Evolutionary conservation across 2,113 vertebrate species (phyloP).

Genomic region (Excalfactoria chinensis): DNA sequence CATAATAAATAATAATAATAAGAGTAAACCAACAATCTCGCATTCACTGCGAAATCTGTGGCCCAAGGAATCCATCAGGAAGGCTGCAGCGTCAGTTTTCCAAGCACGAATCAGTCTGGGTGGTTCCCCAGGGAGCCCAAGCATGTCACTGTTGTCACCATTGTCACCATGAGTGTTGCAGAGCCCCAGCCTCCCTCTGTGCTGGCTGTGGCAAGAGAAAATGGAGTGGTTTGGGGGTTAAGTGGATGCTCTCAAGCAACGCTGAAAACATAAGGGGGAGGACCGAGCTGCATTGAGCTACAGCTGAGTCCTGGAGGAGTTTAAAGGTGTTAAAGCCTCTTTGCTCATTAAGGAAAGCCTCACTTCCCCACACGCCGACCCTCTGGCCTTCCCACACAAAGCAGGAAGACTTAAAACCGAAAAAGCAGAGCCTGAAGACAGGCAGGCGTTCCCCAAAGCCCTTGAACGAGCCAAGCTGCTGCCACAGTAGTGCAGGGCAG

Average conservation of each 20-base stretch:
- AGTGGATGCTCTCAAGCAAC: rapidly evolving
- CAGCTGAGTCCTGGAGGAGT: background rate
- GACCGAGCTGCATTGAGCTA: background rate
- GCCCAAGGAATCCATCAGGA: background rate
- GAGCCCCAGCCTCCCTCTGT: background rate
- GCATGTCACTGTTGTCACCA: background rate
- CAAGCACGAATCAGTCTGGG: constrained; percentile 14
- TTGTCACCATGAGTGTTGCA: too few species aligned
- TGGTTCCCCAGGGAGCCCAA: background rate
- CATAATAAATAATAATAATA: background rate
- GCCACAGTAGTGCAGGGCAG: rapidly evolving
- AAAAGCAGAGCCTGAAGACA: background rate
- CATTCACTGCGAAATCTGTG: background rate
- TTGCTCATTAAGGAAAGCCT: background rate
- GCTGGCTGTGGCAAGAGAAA: background rate
- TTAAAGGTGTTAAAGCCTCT: background rate
- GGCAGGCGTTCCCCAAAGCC: background rate
- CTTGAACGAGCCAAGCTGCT: background rate
- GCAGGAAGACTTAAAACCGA: background rate
- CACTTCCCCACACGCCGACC: background rate
- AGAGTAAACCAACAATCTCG: background rate
- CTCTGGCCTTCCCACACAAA: background rate
- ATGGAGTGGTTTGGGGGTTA: rapidly evolving
- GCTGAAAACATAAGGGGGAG: background rate
- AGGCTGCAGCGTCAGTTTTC: background rate